Conservation (phyloP, 2,888 invertebrate genomes). For the Brachyptera putata region DNA sequence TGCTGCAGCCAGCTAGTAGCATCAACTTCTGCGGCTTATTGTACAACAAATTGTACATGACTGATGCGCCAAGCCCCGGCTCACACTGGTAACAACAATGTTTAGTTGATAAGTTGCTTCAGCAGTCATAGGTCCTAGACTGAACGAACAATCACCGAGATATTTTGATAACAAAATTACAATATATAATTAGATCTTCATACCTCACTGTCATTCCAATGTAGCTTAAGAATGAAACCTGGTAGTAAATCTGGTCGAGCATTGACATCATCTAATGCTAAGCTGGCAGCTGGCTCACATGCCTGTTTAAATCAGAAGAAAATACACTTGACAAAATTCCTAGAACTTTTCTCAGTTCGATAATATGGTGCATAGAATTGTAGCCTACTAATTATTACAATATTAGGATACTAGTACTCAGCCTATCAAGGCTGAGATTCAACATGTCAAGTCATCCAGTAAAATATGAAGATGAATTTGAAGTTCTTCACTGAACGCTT, state of each 20-base stretch:
- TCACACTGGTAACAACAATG: conserved; percentile 70
- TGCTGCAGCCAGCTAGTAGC: conserved; percentile 94
- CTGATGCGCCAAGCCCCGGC: conserved; percentile 95
- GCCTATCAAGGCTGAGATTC: too few relatives aligned
- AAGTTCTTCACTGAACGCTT: too few relatives aligned
- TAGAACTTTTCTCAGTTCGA: too few relatives aligned
- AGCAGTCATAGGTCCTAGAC: too few relatives aligned
- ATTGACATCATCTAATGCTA: conserved; percentile 96
- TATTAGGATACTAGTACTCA: too few relatives aligned
- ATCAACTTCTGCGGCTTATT: conserved; percentile 91
- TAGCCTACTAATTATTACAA: too few relatives aligned
- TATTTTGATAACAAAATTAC: too few relatives aligned
- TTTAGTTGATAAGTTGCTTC: conserved; percentile 3
- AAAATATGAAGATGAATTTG: too few relatives aligned
- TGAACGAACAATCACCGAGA: too few relatives aligned
- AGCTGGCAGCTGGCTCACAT: conserved; percentile 94
- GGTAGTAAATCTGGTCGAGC: conserved; percentile 80
- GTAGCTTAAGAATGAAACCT: conserved; percentile 84
- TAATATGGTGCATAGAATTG: too few relatives aligned
- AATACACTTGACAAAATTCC: too few relatives aligned
- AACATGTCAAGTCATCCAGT: neutral
- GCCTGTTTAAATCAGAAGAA: conserved; percentile 57
- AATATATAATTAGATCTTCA: neutral
- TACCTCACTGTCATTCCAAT: conserved; percentile 97
- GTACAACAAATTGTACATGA: conserved; percentile 97